Evolutionary conservation across 2,797 vertebrate genomes (phyloP).

Genomic region (Falco biarmicus): DNA sequence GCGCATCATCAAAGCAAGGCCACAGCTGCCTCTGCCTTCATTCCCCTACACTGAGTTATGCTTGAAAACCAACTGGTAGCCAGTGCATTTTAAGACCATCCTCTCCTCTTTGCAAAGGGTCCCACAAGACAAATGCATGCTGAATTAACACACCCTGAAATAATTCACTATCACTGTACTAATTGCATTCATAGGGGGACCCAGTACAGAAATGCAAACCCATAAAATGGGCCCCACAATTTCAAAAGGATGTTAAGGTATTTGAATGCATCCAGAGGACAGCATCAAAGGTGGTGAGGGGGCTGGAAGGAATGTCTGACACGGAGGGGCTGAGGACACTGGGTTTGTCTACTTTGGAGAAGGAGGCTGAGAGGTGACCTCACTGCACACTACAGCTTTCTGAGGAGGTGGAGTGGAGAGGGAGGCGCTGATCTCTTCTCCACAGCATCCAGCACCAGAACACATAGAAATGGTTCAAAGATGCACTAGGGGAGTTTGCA

Average conservation of each 20-base stretch:
- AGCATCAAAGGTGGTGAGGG: not conserved
- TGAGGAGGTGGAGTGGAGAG: not conserved
- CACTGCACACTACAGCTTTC: not conserved
- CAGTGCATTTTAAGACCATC: not conserved
- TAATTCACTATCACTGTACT: not conserved
- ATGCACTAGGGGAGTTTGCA: not conserved
- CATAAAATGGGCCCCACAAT: not conserved
- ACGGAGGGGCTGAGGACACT: not conserved
- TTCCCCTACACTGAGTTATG: not conserved
- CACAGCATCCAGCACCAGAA: not conserved
- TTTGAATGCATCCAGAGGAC: not conserved
- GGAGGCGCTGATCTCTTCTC: not conserved
- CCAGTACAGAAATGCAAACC: not conserved
- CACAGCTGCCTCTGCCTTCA: too few species aligned
- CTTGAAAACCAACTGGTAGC: not conserved
- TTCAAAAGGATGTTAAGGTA: not conserved
- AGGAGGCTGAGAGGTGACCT: not conserved
- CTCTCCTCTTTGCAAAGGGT: not conserved
- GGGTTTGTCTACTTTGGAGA: not conserved
- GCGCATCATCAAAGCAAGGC: too few species aligned
- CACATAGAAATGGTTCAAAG: not conserved
- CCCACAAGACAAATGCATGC: not conserved
- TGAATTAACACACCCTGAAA: not conserved
- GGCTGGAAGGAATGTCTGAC: not conserved
- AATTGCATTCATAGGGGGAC: not conserved